Evolutionary conservation across 2,797 vertebrate species (phyloP).

Genomic region (Poeciliopsis turneri): DNA sequence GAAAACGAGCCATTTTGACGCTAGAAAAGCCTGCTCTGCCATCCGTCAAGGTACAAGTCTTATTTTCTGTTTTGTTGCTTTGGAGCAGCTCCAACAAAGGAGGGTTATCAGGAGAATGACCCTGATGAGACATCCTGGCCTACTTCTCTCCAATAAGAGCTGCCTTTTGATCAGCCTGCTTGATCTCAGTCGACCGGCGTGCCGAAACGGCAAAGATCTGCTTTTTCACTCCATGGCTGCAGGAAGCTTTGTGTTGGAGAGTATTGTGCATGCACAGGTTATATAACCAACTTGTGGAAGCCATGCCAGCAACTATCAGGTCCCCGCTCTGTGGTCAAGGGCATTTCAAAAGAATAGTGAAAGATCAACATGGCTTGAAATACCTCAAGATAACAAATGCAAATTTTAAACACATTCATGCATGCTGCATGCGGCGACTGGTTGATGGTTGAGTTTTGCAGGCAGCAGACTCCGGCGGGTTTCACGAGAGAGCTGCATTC

Average conservation of each 20-base stretch:
- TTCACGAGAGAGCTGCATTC: constrained; percentile 41
- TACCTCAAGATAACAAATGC: constrained; percentile 39
- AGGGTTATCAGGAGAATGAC: constrained; percentile 68
- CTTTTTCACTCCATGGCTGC: constrained; percentile 28
- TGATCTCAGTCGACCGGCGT: constrained; percentile 53
- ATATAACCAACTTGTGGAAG: constrained; percentile 58
- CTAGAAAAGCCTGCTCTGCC: constrained; percentile 38
- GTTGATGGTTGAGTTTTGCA: constrained; percentile 38
- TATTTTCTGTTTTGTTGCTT: constrained; percentile 37
- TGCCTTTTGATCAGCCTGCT: constrained; percentile 68
- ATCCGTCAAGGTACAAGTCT: constrained; percentile 21
- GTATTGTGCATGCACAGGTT: constrained; percentile 62
- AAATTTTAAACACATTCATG: constrained; percentile 51
- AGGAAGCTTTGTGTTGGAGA: constrained; percentile 46
- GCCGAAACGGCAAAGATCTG: constrained; percentile 42
- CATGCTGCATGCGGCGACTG: constrained; percentile 39
- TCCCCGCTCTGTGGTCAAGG: constrained; percentile 51
- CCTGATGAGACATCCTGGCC: constrained; percentile 56
- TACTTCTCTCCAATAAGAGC: constrained; percentile 61
- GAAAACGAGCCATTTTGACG: constrained; percentile 38
- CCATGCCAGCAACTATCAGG: constrained; percentile 57
- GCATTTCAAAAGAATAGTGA: constrained; percentile 41
- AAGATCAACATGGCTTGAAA: constrained; percentile 41
- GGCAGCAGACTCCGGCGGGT: constrained; percentile 29
- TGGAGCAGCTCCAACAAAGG: constrained; percentile 47